These are phyloP conservation scores for Esox masquinongy DNA, from an alignment of 2,797 vertebrate genomes.

Conservation along the genomic window DNA sequence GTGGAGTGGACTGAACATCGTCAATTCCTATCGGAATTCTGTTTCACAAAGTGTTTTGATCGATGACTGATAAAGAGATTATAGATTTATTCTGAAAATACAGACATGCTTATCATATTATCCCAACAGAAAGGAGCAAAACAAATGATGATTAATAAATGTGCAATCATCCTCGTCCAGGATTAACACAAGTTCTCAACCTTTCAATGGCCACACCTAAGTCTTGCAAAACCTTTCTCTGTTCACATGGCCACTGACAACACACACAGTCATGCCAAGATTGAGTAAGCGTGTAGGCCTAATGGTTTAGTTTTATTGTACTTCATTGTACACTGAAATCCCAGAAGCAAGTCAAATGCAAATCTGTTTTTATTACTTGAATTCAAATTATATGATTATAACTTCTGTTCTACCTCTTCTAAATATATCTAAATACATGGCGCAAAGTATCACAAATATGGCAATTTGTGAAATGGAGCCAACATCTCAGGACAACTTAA, in stretches of 20 bases:
- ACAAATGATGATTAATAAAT: slow-evolving; percentile 31
- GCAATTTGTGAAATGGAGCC: slow-evolving; percentile 47
- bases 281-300: slow-evolving; percentile 52
- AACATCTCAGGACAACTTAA: slow-evolving; percentile 14
- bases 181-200: slow-evolving; percentile 41
- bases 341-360: slow-evolving; percentile 14
- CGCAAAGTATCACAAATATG: slow-evolving; percentile 28
- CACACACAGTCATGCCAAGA: slow-evolving; percentile 47
- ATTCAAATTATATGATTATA: slow-evolving; percentile 40
- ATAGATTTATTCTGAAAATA: neutral
- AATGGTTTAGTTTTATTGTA: slow-evolving; percentile 63
- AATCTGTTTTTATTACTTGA: slow-evolving; percentile 40
- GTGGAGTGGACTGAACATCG: too few relatives aligned
- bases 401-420: slow-evolving; percentile 36
- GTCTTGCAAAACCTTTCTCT: slow-evolving; percentile 42
- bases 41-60: slow-evolving; percentile 8
- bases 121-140: slow-evolving; percentile 19
- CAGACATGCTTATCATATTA: slow-evolving; percentile 24
- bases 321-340: slow-evolving; percentile 24
- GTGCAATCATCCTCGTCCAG: slow-evolving; percentile 15
- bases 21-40: too few relatives aligned
- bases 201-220: slow-evolving; percentile 55
- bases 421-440: slow-evolving; percentile 51
- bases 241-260: slow-evolving; percentile 49
- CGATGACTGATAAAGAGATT: neutral